Evolutionary conservation across 2,888 invertebrate genomes (phyloP).

Genomic region (Epinotia demarniana): DNA sequence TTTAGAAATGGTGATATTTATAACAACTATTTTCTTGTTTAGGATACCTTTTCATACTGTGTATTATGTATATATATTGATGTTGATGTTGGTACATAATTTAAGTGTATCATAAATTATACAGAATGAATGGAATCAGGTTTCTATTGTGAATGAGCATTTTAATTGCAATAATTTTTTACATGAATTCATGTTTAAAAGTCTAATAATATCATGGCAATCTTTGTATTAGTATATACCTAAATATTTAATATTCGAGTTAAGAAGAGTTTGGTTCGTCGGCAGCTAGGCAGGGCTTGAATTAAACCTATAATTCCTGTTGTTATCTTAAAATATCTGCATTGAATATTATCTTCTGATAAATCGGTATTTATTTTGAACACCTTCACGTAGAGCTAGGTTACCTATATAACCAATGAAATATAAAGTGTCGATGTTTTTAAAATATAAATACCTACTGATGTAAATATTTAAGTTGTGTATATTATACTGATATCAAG

Average conservation of each 20-base stretch:
- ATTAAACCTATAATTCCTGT: not conserved
- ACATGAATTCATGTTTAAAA: constrained; percentile 46
- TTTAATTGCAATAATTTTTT: constrained; percentile 56
- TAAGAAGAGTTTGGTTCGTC: constrained; percentile 33
- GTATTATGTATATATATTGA: constrained; percentile 65
- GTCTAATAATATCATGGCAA: constrained; percentile 46
- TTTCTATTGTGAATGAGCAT: constrained; percentile 49
- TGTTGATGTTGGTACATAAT: constrained; percentile 73
- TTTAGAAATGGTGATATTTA: constrained; percentile 80
- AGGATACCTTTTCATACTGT: constrained; percentile 70
- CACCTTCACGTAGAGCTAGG: not conserved
- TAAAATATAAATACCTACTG: too few species aligned
- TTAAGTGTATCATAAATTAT: constrained; percentile 60
- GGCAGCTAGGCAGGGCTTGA: constrained; percentile 30
- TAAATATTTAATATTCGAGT: constrained; percentile 31
- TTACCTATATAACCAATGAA: not conserved
- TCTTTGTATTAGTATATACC: constrained; percentile 44
- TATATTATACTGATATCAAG: constrained; percentile 1
- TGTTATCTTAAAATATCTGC: not conserved
- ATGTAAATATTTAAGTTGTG: not conserved
- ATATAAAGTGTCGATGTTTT: not conserved
- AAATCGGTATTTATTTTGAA: not conserved
- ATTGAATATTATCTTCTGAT: not conserved
- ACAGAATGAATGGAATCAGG: constrained; percentile 51
- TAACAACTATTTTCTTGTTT: constrained; percentile 57